Base-by-base conservation (phyloP, 2,113 vertebrate species). In the Gallinago undulata region DNA sequence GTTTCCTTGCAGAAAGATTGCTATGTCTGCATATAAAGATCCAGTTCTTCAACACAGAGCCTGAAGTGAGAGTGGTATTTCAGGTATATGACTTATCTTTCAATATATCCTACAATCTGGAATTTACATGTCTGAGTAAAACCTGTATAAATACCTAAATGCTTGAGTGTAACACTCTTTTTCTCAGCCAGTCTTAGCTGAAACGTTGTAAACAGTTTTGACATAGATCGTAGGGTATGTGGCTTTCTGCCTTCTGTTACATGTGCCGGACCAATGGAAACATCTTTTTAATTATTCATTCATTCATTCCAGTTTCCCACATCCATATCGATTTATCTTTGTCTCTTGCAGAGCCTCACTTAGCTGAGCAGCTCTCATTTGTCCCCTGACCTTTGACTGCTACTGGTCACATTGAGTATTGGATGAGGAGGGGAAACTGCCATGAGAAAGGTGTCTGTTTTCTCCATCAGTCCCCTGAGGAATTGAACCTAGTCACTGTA, bases 301-400 rank as follows among this genome's bases (percentile, higher is more conserved):
- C 63, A 78, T 89, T 94, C 67, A 78, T 89, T 93, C 77, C 70
- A 67, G 50, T 86, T 82, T 90, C 91, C 48, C 35, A 89, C 68
- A 84, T 96, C 87, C 66, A 50, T 60, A 87, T 92, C 86, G 89
- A 85, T 97, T 88, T 86, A 47, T 95, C 92, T 87, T 83, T 90
- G 95, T 91, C 93, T 89, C 79, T 96, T 85, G 80, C 37, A 90
- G 94, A 95, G 72, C 37, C 60, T 92, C 85, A 84, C 88, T 95
- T 95, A 95, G 89, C 85, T 95, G 91, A 95, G 94, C 94, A 83
- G 93, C 89, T 96, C 93, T 94, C 53, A 63, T 95, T 95, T 97
- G 89, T 94, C 89, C 93, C 57, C 72, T 97, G 90, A 96, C 87
- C 96, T 96, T 94, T 97, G 84, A 75, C 92, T 90, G 79, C 84